Evolutionary conservation across 2,888 invertebrate genomes (phyloP).

Genomic region (Gandaritis pyraliata): DNA sequence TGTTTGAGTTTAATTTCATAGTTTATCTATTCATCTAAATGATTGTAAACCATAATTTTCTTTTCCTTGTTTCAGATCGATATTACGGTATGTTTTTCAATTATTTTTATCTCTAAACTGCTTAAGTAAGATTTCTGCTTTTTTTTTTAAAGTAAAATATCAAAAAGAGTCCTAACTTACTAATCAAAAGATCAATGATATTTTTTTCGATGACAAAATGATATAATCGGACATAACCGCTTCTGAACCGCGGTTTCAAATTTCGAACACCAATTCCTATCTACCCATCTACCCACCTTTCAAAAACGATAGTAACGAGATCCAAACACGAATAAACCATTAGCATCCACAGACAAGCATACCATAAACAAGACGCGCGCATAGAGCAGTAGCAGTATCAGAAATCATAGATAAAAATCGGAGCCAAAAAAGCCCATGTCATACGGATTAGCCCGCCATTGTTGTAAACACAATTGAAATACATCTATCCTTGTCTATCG

Average conservation of each 20-base stretch:
- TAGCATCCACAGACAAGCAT: conserved; percentile 54
- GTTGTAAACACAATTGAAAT: conserved; percentile 77
- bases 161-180: background rate
- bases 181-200: background rate
- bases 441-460: conserved; percentile 79
- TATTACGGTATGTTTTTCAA: conserved; percentile 34
- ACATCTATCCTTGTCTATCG: conserved; percentile 68
- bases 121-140: background rate
- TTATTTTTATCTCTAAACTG: conserved; percentile 10
- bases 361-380: conserved; percentile 63
- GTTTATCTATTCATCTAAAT: conserved; percentile 1
- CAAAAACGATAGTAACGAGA: conserved; percentile 71
- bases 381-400: conserved; percentile 69
- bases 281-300: conserved; percentile 59
- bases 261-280: conserved; percentile 49
- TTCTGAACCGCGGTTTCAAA: conserved; percentile 44
- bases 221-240: conserved; percentile 40
- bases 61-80: conserved; percentile 38
- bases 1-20: background rate
- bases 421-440: conserved; percentile 74
- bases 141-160: background rate
- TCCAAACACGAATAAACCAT: conserved; percentile 76
- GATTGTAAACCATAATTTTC: conserved; percentile 27
- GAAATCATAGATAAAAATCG: conserved; percentile 72
- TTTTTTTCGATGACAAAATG: conserved; percentile 5